phyloP scores from a whole-genome alignment of 2,888 invertebrate genomes.

The Protula sp. region DNA sequence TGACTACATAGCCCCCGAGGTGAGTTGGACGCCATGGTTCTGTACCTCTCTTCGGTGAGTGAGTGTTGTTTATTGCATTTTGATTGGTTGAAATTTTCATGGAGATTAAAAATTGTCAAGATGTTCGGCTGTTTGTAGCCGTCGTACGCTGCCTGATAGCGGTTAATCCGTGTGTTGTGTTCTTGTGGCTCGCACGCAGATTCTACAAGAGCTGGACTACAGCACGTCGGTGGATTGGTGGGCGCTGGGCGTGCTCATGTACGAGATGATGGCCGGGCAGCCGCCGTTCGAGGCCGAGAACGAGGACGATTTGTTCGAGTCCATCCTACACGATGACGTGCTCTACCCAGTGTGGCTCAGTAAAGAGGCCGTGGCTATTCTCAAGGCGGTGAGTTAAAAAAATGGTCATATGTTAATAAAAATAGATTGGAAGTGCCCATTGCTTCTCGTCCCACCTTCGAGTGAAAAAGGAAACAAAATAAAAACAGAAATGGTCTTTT shows the following conservation, averaged over 20 bases:
- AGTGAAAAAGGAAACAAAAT: not conserved
- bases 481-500: not conserved
- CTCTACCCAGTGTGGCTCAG: conserved; percentile 94
- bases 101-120: not conserved
- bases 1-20: conserved; percentile 97
- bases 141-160: too few species aligned
- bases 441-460: not conserved
- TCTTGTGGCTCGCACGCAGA: conserved; percentile 58
- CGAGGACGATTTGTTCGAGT: conserved; percentile 98
- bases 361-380: conserved; percentile 82
- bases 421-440: not conserved
- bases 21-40: conserved; percentile 40
- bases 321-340: conserved; percentile 96
- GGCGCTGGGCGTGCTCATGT: conserved; percentile 96
- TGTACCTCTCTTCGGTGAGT: not conserved
- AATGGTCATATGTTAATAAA: not conserved
- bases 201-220: conserved; percentile 82
- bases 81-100: not conserved
- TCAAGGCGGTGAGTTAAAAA: conserved; percentile 70
- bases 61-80: not conserved
- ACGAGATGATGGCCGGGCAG: conserved; percentile 99
- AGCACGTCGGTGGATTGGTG: conserved; percentile 66
- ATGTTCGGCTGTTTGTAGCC: too few species aligned
- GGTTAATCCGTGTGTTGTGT: not conserved
- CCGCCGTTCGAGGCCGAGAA: conserved; percentile 99